These are phyloP conservation scores for Tiliacea aurago DNA, from an alignment of 2,888 invertebrate genomes.

Conservation along the genomic window DNA sequence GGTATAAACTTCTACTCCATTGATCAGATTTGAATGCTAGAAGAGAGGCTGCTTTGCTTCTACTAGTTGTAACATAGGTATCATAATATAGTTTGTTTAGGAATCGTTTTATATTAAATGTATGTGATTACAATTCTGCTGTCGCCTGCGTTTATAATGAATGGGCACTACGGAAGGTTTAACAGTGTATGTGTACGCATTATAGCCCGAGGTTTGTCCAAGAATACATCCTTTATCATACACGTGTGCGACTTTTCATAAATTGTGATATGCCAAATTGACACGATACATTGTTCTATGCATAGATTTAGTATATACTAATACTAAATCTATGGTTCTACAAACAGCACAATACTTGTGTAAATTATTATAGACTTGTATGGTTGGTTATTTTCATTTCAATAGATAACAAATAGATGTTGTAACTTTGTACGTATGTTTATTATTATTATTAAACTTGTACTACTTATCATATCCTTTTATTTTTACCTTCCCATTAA, in stretches of 20 bases:
- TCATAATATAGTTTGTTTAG: slow-evolving; percentile 43
- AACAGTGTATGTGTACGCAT: neutral
- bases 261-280: slow-evolving; percentile 67
- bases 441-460: slow-evolving; percentile 70
- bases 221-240: slow-evolving; percentile 30
- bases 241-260: slow-evolving; percentile 43
- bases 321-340: slow-evolving; percentile 7
- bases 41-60: slow-evolving; percentile 53
- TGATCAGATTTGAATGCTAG: slow-evolving; percentile 28
- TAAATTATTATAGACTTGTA: slow-evolving; percentile 58
- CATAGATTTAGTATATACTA: too few species aligned
- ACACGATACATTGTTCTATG: slow-evolving; percentile 40
- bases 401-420: slow-evolving; percentile 66
- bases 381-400: slow-evolving; percentile 65
- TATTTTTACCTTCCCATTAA: slow-evolving; percentile 1
- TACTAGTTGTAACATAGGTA: slow-evolving; percentile 50
- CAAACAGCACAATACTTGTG: slow-evolving; percentile 60
- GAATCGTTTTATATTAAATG: slow-evolving; percentile 40
- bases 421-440: slow-evolving; percentile 70
- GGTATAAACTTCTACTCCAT: slow-evolving; percentile 13
- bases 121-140: slow-evolving; percentile 41
- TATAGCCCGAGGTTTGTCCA: slow-evolving; percentile 15
- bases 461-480: slow-evolving; percentile 56
- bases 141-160: slow-evolving; percentile 28
- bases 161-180: slow-evolving; percentile 5